Conservation (phyloP, 1,140 invertebrate genomes). For the Drosophila funebris region DNA sequence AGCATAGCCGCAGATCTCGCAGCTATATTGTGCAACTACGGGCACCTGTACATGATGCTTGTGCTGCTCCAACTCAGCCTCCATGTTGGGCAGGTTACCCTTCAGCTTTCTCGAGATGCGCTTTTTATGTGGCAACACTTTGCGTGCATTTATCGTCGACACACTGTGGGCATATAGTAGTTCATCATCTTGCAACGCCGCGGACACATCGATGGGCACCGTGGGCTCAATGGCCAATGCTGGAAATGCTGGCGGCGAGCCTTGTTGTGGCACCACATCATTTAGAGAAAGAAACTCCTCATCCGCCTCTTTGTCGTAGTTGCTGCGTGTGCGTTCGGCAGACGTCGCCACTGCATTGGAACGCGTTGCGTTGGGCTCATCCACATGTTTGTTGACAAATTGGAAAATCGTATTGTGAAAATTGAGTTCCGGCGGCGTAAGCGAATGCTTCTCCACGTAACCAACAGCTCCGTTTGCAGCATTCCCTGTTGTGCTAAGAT, state of each 20-base stretch:
- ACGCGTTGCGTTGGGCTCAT: slow-evolving; percentile 3
- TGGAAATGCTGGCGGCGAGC: slow-evolving; percentile 47
- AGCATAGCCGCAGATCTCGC: slow-evolving; percentile 88
- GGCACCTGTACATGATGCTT: slow-evolving; percentile 48
- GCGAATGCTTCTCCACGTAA: slow-evolving; percentile 34
- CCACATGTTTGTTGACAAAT: slow-evolving; percentile 65
- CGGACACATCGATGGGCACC: slow-evolving; percentile 60
- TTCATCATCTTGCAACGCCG: slow-evolving; percentile 50
- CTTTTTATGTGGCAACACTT: slow-evolving; percentile 85
- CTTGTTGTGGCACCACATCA: slow-evolving; percentile 35
- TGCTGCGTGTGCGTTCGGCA: neutral
- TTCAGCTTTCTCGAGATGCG: slow-evolving; percentile 86
- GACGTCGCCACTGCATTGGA: neutral
- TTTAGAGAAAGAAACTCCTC: slow-evolving; percentile 42
- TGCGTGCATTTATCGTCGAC: slow-evolving; percentile 58
- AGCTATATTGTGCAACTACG: slow-evolving; percentile 84
- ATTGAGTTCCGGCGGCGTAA: slow-evolving; percentile 64
- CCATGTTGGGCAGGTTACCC: slow-evolving; percentile 73
- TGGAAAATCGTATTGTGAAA: slow-evolving; percentile 73
- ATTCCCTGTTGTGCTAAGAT: slow-evolving; percentile 47
- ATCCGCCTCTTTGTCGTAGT: slow-evolving; percentile 22
- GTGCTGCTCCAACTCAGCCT: slow-evolving; percentile 52
- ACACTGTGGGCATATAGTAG: slow-evolving; percentile 49
- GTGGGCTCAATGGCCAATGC: slow-evolving; percentile 64
- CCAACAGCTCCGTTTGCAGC: slow-evolving; percentile 1